These are phyloP conservation scores for Perca schrenkii DNA, from an alignment of 2,113 vertebrate genomes.

Conservation along the genomic window DNA sequence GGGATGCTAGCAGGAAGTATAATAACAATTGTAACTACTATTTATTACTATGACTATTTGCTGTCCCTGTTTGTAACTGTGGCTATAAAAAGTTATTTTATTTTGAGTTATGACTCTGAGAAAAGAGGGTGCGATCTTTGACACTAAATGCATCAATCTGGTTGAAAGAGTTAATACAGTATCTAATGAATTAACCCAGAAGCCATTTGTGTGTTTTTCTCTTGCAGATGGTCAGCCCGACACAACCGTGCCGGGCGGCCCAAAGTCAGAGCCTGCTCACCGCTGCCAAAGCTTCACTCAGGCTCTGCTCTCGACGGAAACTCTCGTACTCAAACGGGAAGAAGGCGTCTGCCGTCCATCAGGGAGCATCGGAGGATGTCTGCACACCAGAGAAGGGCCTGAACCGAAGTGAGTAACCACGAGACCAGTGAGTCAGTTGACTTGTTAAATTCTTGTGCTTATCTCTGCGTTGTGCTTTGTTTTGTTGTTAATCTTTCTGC, in stretches of 20 bases:
- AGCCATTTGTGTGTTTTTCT: background rate
- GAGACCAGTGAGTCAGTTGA: background rate
- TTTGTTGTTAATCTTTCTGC: too few relatives aligned
- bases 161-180: background rate
- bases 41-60: background rate
- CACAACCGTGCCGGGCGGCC: background rate
- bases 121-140: background rate
- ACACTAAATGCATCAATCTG: background rate
- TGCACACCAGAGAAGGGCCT: background rate
- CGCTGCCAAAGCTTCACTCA: background rate
- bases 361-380: background rate
- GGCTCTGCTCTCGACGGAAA: slow-evolving; percentile 54
- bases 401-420: slow-evolving; percentile 29
- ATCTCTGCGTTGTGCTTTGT: too few relatives aligned
- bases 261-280: slow-evolving; percentile 15
- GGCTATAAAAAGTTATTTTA: background rate
- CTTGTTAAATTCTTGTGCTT: background rate
- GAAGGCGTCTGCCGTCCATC: background rate
- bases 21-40: too few relatives aligned
- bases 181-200: background rate
- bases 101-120: background rate
- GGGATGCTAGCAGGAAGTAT: background rate
- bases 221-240: slow-evolving; percentile 54
- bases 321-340: slow-evolving; percentile 38
- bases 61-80: background rate